phyloP scores from a whole-genome alignment of 2,888 invertebrate species.

The Arctia plantaginis region DNA sequence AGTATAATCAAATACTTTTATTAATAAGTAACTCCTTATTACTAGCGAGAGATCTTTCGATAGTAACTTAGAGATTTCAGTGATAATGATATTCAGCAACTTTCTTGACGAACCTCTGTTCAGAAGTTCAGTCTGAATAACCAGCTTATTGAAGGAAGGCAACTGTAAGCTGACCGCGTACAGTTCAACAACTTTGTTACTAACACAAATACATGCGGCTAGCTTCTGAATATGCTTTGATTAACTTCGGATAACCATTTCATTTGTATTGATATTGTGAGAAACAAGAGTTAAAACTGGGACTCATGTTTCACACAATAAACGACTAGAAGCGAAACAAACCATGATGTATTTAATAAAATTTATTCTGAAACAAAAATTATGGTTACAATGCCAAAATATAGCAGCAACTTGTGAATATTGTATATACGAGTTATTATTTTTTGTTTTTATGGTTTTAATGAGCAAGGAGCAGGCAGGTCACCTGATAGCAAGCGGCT shows the following conservation, averaged over 20 bases:
- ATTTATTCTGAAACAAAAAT: background rate
- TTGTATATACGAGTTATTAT: too few relatives aligned
- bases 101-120: constrained; percentile 10
- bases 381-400: background rate
- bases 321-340: too few relatives aligned
- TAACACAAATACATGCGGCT: constrained; percentile 30
- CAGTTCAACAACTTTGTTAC: constrained; percentile 43
- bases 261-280: constrained; percentile 13
- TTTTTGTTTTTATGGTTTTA: too few relatives aligned
- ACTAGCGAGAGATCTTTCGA: background rate
- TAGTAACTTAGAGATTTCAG: background rate
- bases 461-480: too few relatives aligned
- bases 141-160: constrained; percentile 30
- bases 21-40: background rate
- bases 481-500: too few relatives aligned
- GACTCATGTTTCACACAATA: background rate
- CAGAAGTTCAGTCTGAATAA: constrained; percentile 1
- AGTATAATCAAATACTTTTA: background rate
- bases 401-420: background rate
- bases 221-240: constrained; percentile 30
- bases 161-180: constrained; percentile 27
- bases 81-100: background rate
- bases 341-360: background rate
- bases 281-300: too few relatives aligned
- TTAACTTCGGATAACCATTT: constrained; percentile 21